These are phyloP conservation scores for Autographa gamma DNA, from an alignment of 2,888 invertebrate genomes.

Conservation along the genomic window DNA sequence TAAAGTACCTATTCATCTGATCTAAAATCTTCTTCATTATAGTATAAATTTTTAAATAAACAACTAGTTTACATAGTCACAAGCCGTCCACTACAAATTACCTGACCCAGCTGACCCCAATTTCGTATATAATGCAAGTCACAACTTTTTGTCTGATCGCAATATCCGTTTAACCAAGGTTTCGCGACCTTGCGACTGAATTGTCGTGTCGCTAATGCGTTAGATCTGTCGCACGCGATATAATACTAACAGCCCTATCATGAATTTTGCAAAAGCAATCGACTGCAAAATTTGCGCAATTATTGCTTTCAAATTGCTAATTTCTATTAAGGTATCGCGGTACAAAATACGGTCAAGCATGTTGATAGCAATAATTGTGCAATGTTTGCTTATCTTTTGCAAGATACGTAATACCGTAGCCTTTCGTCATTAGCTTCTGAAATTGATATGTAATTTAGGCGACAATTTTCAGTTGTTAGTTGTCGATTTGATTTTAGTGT, in stretches of 20 bases:
- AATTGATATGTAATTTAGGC: constrained; percentile 53
- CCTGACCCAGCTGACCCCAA: constrained; percentile 60
- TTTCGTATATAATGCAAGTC: constrained; percentile 65
- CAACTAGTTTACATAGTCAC: constrained; percentile 15
- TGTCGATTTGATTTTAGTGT: constrained; percentile 19
- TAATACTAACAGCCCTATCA: constrained; percentile 19
- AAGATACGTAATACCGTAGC: not conserved
- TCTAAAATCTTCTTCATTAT: too few relatives aligned
- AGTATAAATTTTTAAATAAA: not conserved
- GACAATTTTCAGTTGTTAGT: constrained; percentile 36
- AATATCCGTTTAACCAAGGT: constrained; percentile 62
- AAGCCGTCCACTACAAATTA: constrained; percentile 45
- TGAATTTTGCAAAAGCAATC: too few relatives aligned
- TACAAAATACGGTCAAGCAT: too few relatives aligned
- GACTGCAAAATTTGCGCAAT: too few relatives aligned
- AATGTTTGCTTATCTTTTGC: too few relatives aligned
- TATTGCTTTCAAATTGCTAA: too few relatives aligned
- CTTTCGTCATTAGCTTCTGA: constrained; percentile 47
- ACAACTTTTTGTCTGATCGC: constrained; percentile 58
- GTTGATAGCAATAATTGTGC: too few relatives aligned
- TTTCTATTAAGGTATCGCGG: too few relatives aligned
- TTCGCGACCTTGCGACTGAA: constrained; percentile 52
- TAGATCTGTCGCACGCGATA: constrained; percentile 57
- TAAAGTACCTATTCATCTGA: too few relatives aligned
- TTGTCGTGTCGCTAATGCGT: constrained; percentile 49